Evolutionary conservation across 2,797 vertebrate species (phyloP).

Genomic region (Avahi laniger): DNA sequence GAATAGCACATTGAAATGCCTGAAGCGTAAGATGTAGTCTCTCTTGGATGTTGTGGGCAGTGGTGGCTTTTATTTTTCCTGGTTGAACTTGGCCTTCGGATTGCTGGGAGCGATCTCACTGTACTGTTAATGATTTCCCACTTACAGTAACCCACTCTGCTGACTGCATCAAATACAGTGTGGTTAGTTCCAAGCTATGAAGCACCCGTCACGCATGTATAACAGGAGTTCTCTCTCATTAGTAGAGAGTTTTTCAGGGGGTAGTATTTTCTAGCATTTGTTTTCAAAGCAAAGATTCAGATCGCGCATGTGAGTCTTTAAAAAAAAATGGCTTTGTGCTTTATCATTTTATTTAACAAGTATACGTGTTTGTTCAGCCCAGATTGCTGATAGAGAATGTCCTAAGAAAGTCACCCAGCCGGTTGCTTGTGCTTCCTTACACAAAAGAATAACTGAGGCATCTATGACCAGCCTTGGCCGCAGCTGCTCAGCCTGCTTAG

Average conservation of each 20-base stretch:
- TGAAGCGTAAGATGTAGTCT: not conserved
- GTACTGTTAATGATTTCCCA: slow-evolving; percentile 73
- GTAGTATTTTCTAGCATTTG: not conserved
- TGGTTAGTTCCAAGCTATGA: slow-evolving; percentile 58
- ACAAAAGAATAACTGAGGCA: not conserved
- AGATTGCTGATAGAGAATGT: not conserved
- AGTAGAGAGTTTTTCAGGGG: not conserved
- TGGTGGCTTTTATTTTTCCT: slow-evolving; percentile 38
- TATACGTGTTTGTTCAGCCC: not conserved
- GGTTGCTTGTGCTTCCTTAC: not conserved
- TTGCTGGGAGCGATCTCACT: not conserved
- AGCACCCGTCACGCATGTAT: slow-evolving; percentile 58
- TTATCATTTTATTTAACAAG: not conserved
- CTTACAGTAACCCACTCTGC: slow-evolving; percentile 30
- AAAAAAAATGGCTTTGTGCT: not conserved
- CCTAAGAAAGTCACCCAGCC: not conserved
- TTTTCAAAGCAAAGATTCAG: slow-evolving; percentile 42
- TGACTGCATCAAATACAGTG: not conserved
- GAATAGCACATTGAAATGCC: not conserved
- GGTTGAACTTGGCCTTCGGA: not conserved
- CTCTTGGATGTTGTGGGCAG: not conserved
- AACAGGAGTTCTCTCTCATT: not conserved
- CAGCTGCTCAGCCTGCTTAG: not conserved
- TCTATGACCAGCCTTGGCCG: not conserved
- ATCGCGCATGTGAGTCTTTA: not conserved